Evolutionary conservation across 2,888 invertebrate species (phyloP).

Genomic region (Nemapogon koenigi): DNA sequence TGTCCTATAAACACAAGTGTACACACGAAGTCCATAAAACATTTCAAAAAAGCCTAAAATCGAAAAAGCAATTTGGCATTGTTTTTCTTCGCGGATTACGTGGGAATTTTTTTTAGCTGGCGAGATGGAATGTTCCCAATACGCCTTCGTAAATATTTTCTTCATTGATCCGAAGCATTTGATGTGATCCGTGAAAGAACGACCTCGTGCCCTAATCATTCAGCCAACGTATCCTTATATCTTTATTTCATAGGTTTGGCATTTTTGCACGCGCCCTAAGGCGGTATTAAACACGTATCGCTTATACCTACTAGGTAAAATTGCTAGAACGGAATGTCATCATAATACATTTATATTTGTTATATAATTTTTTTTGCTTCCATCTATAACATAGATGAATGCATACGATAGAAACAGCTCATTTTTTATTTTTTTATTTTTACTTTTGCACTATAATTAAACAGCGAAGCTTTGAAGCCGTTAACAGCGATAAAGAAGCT

Average conservation of each 20-base stretch:
- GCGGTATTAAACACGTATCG: conserved; percentile 3
- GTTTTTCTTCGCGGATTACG: conserved; percentile 7
- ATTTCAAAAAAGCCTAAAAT: conserved; percentile 7
- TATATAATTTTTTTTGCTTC: too few relatives aligned
- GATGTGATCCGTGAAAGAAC: conserved; percentile 24
- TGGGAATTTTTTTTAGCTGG: conserved; percentile 5
- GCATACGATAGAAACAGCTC: too few relatives aligned
- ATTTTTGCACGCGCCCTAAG: conserved; percentile 5
- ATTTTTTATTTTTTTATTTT: too few relatives aligned
- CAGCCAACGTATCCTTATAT: conserved; percentile 12
- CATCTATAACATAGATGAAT: too few relatives aligned
- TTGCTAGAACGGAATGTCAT: too few relatives aligned
- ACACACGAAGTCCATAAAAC: too few relatives aligned
- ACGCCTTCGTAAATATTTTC: conserved; percentile 9
- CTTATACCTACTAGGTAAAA: too few relatives aligned
- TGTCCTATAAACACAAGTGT: too few relatives aligned
- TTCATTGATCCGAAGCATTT: conserved; percentile 6
- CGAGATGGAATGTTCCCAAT: conserved; percentile 5
- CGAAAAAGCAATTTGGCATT: conserved; percentile 8
- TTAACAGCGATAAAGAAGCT: too few relatives aligned
- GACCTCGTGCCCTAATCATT: conserved; percentile 24
- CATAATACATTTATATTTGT: too few relatives aligned
- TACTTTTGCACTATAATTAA: too few relatives aligned
- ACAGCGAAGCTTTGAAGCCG: too few relatives aligned
- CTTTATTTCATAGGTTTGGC: conserved; percentile 4